Base-by-base conservation (phyloP, 2,888 invertebrate genomes). In the Nudaria mundana region DNA sequence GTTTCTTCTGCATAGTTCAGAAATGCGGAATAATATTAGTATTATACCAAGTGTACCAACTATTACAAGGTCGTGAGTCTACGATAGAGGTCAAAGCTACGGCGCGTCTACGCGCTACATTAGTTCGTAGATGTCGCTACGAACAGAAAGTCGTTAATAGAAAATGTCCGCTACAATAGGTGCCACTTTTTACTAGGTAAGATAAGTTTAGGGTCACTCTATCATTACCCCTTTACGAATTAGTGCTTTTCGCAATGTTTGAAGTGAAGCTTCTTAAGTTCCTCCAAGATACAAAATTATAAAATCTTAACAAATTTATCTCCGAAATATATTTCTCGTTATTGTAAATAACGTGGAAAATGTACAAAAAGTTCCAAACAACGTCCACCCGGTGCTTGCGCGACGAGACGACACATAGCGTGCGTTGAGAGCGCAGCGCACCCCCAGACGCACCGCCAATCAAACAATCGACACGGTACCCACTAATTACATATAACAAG, bases 401-500 rank as follows among this genome's bases (percentile, higher is more conserved):
- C n/a, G n/a, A n/a, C n/a, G n/a, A n/a, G n/a, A n/a, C n/a, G 12
- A 37, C 28, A 28, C 28, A 28, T 13, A 18, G 29, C 23, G 12
- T 13, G 25, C 29, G 33, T 36, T 16, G 32, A 32, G 13, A 37
- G 37, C 28, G 46, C 39, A 37, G 37, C 28, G 46, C 39, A 52
- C 49, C 53, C 33, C 52, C 49, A 43, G 35, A 30, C 26, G 49
- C 52, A 31, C 31, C 48, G 54, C 48, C 52, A 63, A 68, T 66
- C 63, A 58, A 56, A 49, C 56, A 56, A 64, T 60, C 63, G 68
- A 50, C 67, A 60, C 46, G 56, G 56, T 58, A 55, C 66, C 63
- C 66, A 71, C 75, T 78, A 79, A 81, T 82, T 76, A 73, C 73
- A 48, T 55, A 60, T 74, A 73, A 74, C 76, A 69, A 71, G 79